Conservation (phyloP, 2,888 invertebrate species). For the Trissolcus brochymenae region DNA sequence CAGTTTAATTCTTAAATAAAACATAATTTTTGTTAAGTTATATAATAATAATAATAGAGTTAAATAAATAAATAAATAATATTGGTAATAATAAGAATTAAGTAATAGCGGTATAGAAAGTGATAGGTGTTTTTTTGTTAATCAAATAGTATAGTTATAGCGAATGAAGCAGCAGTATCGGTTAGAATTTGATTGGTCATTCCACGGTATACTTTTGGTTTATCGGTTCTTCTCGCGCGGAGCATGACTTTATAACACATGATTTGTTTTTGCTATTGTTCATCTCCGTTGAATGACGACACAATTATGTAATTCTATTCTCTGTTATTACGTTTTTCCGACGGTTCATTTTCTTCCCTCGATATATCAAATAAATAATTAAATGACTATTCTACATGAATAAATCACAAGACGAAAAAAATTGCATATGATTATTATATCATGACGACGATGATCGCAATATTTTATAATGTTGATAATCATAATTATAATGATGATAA, state of each 20-base stretch:
- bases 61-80: conserved; percentile 76
- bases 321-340: too few species aligned
- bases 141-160: conserved; percentile 59
- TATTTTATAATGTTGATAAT: conserved; percentile 38
- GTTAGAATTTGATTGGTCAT: conserved; percentile 52
- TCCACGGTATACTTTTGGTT: conserved; percentile 12
- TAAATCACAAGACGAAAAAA: conserved; percentile 55
- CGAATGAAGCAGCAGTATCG: conserved; percentile 55
- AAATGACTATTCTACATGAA: conserved; percentile 51
- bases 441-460: conserved; percentile 51
- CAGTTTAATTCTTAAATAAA: conserved; percentile 77
- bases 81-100: conserved; percentile 66
- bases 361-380: conserved; percentile 53
- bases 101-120: conserved; percentile 61
- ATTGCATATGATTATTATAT: conserved; percentile 48
- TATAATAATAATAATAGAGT: conserved; percentile 67
- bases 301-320: conserved; percentile 2
- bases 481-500: conserved; percentile 32
- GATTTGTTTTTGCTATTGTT: conserved; percentile 11
- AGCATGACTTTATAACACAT: conserved; percentile 28
- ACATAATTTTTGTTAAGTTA: conserved; percentile 75
- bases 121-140: conserved; percentile 49
- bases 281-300: conserved; percentile 2
- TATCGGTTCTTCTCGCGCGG: conserved; percentile 21
- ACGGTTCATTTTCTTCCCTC: conserved; percentile 29